A percentile compares a stretch with the other conserved stretches of the same genome.
These are phyloP conservation scores for Epizoanthus fatuus DNA, from an alignment of 92 coral and sea anemone species.

Conservation along the genomic window DNA sequence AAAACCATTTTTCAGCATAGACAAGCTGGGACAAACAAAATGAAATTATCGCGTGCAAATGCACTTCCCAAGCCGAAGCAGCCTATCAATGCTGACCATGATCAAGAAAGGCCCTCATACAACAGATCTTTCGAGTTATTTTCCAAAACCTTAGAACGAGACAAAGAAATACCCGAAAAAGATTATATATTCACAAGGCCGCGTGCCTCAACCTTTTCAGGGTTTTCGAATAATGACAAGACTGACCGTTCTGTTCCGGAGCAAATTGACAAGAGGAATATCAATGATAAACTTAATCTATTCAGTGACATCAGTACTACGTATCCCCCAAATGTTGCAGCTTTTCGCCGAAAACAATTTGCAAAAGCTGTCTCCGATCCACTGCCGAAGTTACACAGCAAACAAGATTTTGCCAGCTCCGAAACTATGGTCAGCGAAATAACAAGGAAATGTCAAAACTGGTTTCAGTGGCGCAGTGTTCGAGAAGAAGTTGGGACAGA, in stretches of 20 bases:
- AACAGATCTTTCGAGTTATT: not conserved
- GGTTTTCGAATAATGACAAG: not conserved
- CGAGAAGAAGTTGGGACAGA: not conserved
- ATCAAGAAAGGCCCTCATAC: not conserved
- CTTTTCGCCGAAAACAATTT: conserved; percentile 16
- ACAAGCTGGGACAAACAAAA: not conserved
- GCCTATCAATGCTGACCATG: not conserved
- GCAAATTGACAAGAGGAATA: not conserved
- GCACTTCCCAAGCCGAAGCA: not conserved
- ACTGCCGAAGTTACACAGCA: not conserved
- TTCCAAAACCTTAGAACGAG: not conserved
- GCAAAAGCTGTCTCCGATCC: conserved; percentile 2
- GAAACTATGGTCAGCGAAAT: not conserved
- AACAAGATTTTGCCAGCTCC: not conserved
- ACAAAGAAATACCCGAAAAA: not conserved
- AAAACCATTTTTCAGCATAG: not conserved
- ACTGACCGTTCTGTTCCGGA: not conserved
- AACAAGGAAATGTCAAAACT: conserved; percentile 2
- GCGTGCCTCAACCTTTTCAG: conserved; percentile 8
- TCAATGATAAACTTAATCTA: not conserved
- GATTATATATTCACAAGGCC: not conserved
- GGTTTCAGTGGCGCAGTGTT: conserved; percentile 9
- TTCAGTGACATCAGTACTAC: not conserved
- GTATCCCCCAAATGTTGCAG: not conserved
- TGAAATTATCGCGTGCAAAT: not conserved